Evolutionary conservation across 2,113 vertebrate genomes (phyloP), one percentile per base, ranked within the genome.

Genomic region (Dissostichus mawsoni): DNA sequence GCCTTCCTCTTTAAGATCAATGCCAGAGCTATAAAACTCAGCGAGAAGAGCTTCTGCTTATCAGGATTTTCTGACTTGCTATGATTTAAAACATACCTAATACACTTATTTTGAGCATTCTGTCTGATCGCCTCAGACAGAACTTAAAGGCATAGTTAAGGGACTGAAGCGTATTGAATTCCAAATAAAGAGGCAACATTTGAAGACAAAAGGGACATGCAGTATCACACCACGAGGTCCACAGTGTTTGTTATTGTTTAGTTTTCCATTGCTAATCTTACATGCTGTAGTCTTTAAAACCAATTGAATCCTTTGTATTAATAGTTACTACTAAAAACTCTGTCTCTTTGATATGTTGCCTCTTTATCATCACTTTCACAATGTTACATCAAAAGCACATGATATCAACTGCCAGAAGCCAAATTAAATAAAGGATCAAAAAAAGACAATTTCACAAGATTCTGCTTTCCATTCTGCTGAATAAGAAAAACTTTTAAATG

Each of bases 141-240:
- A 62, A 23, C 33, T 8, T 41, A 41, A 51, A 78, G 9, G 71
- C 56, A 59, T 0, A 2, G 61, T 81, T 47, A 81, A 16, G 14
- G 20, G 25, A 51, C 56, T 41, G 74, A 84, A 74, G 58, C 58
- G 2, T 25, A 14, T 7, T 55, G 11, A 53, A 20, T 25, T 76
- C 11, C 18, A 59, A 55, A 82, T 52, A 75, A 81, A 83, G 71
- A 86, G 29, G 76, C 84, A 84, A 12, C 85, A 86, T 79, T 84
- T 72, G 17, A 73, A 83, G 67, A 74, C 17, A 23, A 41, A 44
- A 4, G 1, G 16, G 41, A 78, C n/a, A 9, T 17, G 52, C n/a
- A 25, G 33, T n/a, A 14, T 57, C 8, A 25, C 36, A 79, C 3
- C 29, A 10, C 16, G 13, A 25, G 3, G 18, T 73, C n/a, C 5